Base-by-base conservation (phyloP, 2,113 vertebrate species). In the Varanus komodoensis region DNA sequence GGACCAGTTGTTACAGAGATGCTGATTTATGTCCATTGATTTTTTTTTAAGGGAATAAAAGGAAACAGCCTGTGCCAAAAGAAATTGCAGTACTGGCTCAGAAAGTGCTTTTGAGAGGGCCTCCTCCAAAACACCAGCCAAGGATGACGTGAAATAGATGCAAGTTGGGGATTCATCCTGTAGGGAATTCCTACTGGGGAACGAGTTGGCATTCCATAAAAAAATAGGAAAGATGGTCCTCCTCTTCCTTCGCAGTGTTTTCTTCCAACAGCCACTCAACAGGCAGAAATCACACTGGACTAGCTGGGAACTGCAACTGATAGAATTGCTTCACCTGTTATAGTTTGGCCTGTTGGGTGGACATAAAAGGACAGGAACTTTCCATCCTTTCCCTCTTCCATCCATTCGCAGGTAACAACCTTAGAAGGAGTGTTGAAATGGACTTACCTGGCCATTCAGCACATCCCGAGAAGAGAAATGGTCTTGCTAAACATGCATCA, bases 1-100 rank as follows among this genome's bases (percentile, higher is more conserved):
- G 48, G 75, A 3, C 8, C 44, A 27, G 27, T 48, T 89, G 75
- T 67, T n/a, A 61, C 25, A 67, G 57, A 38, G 17, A 54, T 61
- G 84, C 12, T 89, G 44, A 75, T 89, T 84, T 89, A 79, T 29
- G 48, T 29, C 82, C 32, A 77, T 82, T 89, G 87, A 71, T 89
- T 89, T 85, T 74, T 23, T 48, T 19, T 75, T 61, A 69, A 69
- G 50, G 88, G 82, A 78, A 67, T 73, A 32, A 71, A 68, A 8
- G 50, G 82, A 68, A 54, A 77, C 19, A 68, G 6, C n/a, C 44
- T 29, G 32, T 89, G 82, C 82, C 89, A 85, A 54, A 69, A 38
- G 69, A 79, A 68, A 32, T 6, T 79, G 82, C 82, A 85, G 57
- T 29, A 84, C 85, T 89, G 82, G 74, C 74, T 85, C 61, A 69